A percentile compares a stretch with the other conserved stretches of the same genome.
phyloP scores from a whole-genome alignment of 2,113 vertebrate genomes.

The Pygoscelis antarcticus region DNA sequence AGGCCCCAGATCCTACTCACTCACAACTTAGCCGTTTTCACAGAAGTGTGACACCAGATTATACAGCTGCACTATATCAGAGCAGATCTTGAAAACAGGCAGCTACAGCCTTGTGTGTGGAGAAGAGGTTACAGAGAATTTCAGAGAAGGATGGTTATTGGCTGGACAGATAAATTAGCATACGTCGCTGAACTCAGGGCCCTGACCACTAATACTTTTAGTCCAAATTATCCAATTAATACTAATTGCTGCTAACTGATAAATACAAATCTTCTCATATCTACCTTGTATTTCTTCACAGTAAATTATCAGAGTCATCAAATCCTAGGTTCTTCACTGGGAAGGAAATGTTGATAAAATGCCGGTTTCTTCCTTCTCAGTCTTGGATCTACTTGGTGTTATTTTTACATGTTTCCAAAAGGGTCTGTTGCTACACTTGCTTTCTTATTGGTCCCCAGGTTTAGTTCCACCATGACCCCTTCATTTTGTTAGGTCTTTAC shows the following conservation, averaged over 20 bases:
- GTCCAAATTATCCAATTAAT: neutral
- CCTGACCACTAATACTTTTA: neutral
- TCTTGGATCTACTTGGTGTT: neutral
- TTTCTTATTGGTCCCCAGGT: neutral
- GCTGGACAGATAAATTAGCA: neutral
- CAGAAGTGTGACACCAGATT: neutral
- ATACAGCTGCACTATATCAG: neutral
- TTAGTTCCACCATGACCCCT: neutral
- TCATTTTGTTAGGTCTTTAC: neutral
- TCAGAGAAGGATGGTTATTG: neutral
- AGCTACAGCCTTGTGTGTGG: neutral
- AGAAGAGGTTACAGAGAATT: neutral
- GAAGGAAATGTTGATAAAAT: neutral
- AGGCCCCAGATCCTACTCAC: neutral
- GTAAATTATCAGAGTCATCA: neutral
- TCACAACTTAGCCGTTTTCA: neutral
- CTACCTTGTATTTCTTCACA: neutral
- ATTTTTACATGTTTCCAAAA: neutral
- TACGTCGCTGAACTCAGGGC: neutral
- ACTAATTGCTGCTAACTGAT: neutral
- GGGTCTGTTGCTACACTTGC: neutral
- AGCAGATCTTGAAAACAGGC: neutral
- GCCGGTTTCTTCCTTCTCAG: neutral
- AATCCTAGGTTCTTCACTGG: neutral
- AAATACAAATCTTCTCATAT: neutral